Base-by-base conservation (phyloP, 2,113 vertebrate species). In the Gobiocypris rarus region DNA sequence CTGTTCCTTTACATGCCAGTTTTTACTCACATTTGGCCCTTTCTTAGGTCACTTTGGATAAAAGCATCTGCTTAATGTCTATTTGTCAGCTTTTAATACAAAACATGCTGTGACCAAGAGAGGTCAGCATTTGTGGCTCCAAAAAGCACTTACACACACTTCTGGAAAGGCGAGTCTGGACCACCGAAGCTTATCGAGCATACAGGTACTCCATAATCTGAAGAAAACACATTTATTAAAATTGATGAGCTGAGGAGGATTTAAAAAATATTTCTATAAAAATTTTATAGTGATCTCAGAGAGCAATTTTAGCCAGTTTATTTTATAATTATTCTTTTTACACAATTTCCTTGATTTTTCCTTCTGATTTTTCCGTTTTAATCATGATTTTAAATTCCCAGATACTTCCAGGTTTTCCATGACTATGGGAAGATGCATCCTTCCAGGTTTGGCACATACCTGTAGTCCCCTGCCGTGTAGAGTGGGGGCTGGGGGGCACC, bases 401-500 rank as follows among this genome's bases (percentile, higher is more conserved):
- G 9, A 8, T 26, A 65, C 50, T 50, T 54, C 17, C 50, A 54
- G 6, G 50, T 19, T 54, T 54, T 19, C 11, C 7, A 74, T 15
- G n/a, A n/a, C 71, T 26, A n/a, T 0, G 38, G 34, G 1, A 73
- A 10, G 17, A 61, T 73, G 41, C 5, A 2, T 67, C 45, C 15
- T 50, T 50, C 41, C 41, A 73, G 65, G 50, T 15, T 4, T 13
- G 31, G 41, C 34, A 85, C 88, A 73, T 90, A 93, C 90, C 92
- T 85, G 90, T 52, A 67, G 84, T 48, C 38, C 50, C 79, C 22
- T 63, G 86, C 26, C 22, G 80, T 1, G 65, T 79, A 48, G 85
- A 84, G 61, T 86, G 90, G 0, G 92, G 91, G 56, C 92, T 92
- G 83, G 88, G 87, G 0, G 83, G 92, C 10, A 92, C 86, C 48